These are phyloP conservation scores for Balanococcus diminutus DNA, from an alignment of 2,888 invertebrate genomes.

Conservation along the genomic window DNA sequence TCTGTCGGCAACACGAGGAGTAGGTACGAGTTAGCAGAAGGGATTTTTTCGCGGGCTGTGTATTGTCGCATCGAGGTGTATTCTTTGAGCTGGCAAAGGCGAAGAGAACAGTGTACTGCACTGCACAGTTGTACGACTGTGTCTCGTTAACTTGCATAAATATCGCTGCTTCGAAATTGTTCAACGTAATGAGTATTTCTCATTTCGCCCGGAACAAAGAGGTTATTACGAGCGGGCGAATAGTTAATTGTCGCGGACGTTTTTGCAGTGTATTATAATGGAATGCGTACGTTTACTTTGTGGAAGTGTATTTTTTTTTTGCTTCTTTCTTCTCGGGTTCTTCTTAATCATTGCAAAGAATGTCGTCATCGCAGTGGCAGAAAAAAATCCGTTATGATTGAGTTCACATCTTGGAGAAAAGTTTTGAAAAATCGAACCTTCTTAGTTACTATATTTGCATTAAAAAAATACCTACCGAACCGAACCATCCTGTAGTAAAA, in stretches of 20 bases:
- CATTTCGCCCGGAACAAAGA: not conserved
- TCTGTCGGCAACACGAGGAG: not conserved
- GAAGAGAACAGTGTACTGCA: not conserved
- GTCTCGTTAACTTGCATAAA: slow-evolving; percentile 10
- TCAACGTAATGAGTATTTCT: slow-evolving; percentile 19
- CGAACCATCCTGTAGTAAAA: slow-evolving; percentile 7
- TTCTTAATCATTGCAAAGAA: not conserved
- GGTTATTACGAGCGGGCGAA: slow-evolving; percentile 1
- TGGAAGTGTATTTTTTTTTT: not conserved
- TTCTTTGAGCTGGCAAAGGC: not conserved
- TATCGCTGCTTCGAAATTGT: slow-evolving; percentile 19
- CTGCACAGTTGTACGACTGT: not conserved
- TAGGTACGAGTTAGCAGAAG: not conserved
- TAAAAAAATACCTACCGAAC: not conserved
- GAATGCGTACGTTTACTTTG: not conserved
- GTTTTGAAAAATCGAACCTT: not conserved
- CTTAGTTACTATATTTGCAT: slow-evolving; percentile 2
- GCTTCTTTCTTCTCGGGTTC: not conserved
- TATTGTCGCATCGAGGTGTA: not conserved
- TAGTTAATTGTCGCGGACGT: slow-evolving; percentile 8
- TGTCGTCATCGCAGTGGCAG: not conserved
- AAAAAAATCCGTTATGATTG: slow-evolving; percentile 18
- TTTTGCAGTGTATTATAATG: not conserved
- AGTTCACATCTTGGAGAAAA: slow-evolving; percentile 20
- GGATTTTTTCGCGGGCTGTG: not conserved